Conservation (phyloP, 2,113 vertebrate genomes). For the Cairina moschata region DNA sequence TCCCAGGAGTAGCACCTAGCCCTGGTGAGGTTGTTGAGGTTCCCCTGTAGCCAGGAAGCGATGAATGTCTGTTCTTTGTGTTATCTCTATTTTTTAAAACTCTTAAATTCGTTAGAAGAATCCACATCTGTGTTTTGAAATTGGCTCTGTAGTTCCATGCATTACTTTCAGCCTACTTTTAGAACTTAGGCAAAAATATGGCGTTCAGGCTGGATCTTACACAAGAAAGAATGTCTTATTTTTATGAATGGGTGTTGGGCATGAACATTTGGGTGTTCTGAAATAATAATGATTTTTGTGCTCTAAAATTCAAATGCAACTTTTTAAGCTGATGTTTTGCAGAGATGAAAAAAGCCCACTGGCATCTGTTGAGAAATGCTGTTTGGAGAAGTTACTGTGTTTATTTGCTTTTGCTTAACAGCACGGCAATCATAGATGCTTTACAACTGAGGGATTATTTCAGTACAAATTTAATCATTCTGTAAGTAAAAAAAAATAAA, state of each 20-base stretch:
- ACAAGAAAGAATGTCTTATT: not conserved
- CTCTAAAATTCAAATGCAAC: not conserved
- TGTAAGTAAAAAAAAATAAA: not conserved
- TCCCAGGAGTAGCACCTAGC: not conserved
- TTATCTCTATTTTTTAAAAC: not conserved
- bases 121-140: not conserved
- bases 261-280: not conserved
- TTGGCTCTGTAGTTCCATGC: not conserved
- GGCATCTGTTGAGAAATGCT: not conserved
- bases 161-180: not conserved
- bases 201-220: not conserved
- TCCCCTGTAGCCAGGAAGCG: not conserved
- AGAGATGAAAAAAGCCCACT: not conserved
- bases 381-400: not conserved
- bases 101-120: not conserved
- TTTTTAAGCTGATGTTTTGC: conserved; percentile 13
- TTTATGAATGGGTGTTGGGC: not conserved
- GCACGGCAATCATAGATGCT: not conserved
- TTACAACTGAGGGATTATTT: not conserved
- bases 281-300: not conserved
- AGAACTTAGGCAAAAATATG: not conserved
- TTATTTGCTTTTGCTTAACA: conserved; percentile 16
- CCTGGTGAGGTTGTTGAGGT: not conserved
- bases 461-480: not conserved
- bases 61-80: not conserved